Conservation (phyloP, 2,888 invertebrate genomes). For the Dynastes hyllus region DNA sequence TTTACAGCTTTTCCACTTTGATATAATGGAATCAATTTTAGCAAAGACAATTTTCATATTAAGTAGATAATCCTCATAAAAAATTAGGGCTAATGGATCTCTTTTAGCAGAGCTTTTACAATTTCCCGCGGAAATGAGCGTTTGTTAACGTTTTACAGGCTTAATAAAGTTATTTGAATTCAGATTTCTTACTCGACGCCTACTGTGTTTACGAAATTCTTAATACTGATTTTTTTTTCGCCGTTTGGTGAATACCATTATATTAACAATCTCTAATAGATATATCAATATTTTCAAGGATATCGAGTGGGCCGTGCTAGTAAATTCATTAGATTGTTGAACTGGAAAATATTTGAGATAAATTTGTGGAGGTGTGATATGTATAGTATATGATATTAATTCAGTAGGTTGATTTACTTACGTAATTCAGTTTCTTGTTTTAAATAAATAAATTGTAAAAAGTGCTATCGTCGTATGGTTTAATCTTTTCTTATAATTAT, state of each 20-base stretch:
- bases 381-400: too few relatives aligned
- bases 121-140: neutral
- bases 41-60: neutral
- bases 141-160: too few relatives aligned
- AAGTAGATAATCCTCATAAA: neutral
- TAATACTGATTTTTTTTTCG: neutral
- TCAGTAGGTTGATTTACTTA: too few relatives aligned
- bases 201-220: neutral
- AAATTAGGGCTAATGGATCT: neutral
- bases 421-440: too few relatives aligned
- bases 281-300: too few relatives aligned
- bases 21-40: neutral
- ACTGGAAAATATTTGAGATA: too few relatives aligned
- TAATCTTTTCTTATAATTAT: neutral
- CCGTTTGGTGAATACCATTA: neutral
- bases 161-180: neutral
- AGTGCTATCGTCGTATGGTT: too few relatives aligned
- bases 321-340: too few relatives aligned
- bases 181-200: neutral
- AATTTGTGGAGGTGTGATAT: too few relatives aligned
- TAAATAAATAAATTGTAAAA: too few relatives aligned
- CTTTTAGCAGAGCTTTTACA: neutral
- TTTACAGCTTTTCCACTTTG: conserved; percentile 7
- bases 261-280: too few relatives aligned
- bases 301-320: too few relatives aligned